These are phyloP conservation scores for Toxonevra muliebris DNA, from an alignment of 2,888 invertebrate species.

Conservation along the genomic window DNA sequence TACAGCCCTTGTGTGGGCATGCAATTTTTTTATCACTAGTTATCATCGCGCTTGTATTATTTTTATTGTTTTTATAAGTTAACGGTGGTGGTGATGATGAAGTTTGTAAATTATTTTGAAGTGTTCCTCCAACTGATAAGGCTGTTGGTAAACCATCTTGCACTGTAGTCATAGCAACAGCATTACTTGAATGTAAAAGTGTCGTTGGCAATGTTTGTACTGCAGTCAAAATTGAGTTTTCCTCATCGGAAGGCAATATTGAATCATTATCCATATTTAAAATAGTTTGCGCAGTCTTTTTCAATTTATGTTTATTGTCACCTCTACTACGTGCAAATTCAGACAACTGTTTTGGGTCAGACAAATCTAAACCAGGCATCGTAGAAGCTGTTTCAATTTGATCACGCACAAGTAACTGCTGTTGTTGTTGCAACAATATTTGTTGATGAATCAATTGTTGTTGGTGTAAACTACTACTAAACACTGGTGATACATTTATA, in stretches of 20 bases:
- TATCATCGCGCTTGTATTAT: conserved; percentile 27
- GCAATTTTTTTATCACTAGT: conserved; percentile 66
- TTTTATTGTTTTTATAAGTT: conserved; percentile 29
- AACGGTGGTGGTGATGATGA: conserved; percentile 22
- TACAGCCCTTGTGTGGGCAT: conserved; percentile 96
- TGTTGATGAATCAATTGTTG: conserved; percentile 45
- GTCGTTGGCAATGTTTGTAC: conserved; percentile 17
- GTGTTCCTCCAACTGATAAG: conserved; percentile 32
- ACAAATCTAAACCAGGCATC: conserved; percentile 84
- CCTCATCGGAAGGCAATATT: conserved; percentile 11
- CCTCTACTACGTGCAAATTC: conserved; percentile 84
- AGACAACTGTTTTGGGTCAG: conserved; percentile 91
- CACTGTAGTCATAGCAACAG: conserved; percentile 24
- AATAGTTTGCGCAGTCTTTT: conserved; percentile 29
- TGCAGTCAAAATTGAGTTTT: conserved; percentile 4
- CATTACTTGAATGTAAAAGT: conserved; percentile 23
- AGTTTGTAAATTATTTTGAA: conserved; percentile 32
- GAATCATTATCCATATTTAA: conserved; percentile 12
- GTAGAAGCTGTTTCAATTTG: conserved; percentile 21
- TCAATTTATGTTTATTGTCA: conserved; percentile 70
- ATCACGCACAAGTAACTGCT: conserved; percentile 41
- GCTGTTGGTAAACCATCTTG: conserved; percentile 13
- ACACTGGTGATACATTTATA: not conserved
- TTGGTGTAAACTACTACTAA: conserved; percentile 37
- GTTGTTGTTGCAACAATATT: conserved; percentile 40